Evolutionary conservation across 2,888 invertebrate species (phyloP).

Genomic region (Euzetes globulus): DNA sequence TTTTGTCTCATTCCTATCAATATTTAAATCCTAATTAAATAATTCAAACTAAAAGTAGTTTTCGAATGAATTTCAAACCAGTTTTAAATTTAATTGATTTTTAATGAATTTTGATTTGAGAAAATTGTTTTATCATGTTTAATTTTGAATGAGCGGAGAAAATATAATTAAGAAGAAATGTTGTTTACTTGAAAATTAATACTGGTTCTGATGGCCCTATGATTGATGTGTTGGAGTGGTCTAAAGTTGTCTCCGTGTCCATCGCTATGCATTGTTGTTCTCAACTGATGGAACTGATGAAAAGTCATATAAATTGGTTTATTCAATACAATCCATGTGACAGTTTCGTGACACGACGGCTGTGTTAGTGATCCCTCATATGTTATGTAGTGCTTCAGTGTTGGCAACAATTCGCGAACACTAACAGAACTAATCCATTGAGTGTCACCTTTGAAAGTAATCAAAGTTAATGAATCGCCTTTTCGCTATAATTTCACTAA

Average conservation of each 20-base stretch:
- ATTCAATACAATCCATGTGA: conserved; percentile 96
- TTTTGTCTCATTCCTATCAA: too few relatives aligned
- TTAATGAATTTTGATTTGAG: too few relatives aligned
- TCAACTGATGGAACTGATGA: conserved; percentile 50
- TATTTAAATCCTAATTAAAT: too few relatives aligned
- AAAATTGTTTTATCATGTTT: too few relatives aligned
- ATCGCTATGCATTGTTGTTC: conserved; percentile 34
- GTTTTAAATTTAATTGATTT: too few relatives aligned
- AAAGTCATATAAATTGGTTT: conserved; percentile 96
- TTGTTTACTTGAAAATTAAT: not conserved
- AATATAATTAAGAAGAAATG: too few relatives aligned
- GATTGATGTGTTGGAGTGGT: conserved; percentile 34
- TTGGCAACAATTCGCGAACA: conserved; percentile 74
- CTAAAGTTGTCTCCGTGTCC: conserved; percentile 34
- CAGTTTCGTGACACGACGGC: conserved; percentile 95
- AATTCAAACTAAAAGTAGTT: too few relatives aligned
- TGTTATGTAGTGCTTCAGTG: conserved; percentile 90
- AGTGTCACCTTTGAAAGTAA: conserved; percentile 60
- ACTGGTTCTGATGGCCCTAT: not conserved
- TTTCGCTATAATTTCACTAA: too few relatives aligned
- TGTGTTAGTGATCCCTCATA: conserved; percentile 95
- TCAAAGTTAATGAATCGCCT: not conserved
- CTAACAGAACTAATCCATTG: conserved; percentile 76
- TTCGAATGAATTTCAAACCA: too few relatives aligned
- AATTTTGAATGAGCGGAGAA: too few relatives aligned